Evolutionary conservation across 1,140 invertebrate genomes (phyloP), one percentile per base, ranked within the genome.

Genomic region (Lucilia sericata): DNA sequence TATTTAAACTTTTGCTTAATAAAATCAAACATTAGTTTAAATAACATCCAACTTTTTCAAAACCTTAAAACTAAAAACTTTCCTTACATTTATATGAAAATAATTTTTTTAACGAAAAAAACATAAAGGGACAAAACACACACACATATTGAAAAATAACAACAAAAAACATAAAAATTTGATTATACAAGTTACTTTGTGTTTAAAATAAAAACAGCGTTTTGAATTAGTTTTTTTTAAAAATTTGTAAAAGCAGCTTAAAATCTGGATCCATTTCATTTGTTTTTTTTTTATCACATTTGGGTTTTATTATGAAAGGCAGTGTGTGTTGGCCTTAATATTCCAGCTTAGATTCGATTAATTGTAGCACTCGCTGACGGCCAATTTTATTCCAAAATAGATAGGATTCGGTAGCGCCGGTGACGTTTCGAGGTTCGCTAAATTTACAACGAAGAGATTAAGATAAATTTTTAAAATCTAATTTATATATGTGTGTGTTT

Each of bases 331-430:
- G 42, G 42, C 60, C 30, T 84, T 78, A 88, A 74, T 90, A 90
- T 84, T 90, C 89, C 86, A 90, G 36, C 78, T 87, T 86, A 8
- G 87, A 74, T 84, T 91, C 90, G 30, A 91, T 91, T 84, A 87
- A 86, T 83, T 89, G 88, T 34, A 90, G 85, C 30, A 91, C 87
- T 8, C 90, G 88, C 85, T 91, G 90, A 55, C 90, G 87, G 47
- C 90, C 90, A 84, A 91, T 88, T 85, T 90, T 90, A 85, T 91
- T 91, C 90, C 90, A 91, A 85, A 91, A 88, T 30, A 91, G 83
- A 86, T 90, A 85, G 2, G 89, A 86, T 76, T 90, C 86, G n/a
- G 81, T 83, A 81, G 86, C 87, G 36, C 90, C 90, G n/a, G 88
- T 85, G 19, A 91, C 90, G 14, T 84, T 86, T 17, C 89, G 86